Evolutionary conservation across 2,888 invertebrate species (phyloP), one percentile per base, ranked within the genome.

Genomic region (Leptinotarsa juncta): DNA sequence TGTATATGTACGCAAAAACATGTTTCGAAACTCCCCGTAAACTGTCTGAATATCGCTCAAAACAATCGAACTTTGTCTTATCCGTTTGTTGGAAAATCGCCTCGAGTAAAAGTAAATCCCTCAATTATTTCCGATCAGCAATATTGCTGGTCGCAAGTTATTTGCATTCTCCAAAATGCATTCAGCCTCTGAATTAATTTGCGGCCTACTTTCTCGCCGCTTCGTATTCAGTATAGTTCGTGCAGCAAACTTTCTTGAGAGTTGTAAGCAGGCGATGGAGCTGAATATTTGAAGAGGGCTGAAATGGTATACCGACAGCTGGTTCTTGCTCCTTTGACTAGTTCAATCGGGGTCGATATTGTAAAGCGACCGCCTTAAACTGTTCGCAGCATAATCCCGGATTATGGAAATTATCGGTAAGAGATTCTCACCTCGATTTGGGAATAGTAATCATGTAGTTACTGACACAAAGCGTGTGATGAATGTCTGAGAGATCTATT

Each of bases 251-350:
- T 57, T 57, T 15, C 23, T 14, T 15, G 57, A 57, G 23, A 57
- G 57, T 57, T 57, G 23, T 26, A 2, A 15, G 23, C 57, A 57
- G 57, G 57, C 23, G 14, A 57, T 57, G 20, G 57, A 57, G 57
- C 57, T 14, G 57, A 57, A 57, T 57, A 57, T 57, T 57, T 57
- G 57, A 57, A 57, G 57, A 57, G 57, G 57, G 4, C 4, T 23
- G 57, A 57, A 57, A 57, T 23, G 20, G 23, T 23, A 57, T 15
- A 57, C 57, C 57, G 15, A 57, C 57, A 26, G 57, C 57, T 57
- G 57, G 20, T 23, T 4, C 57, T 57, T 57, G 57, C 57, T 57
- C 23, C 57, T 57, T 57, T 57, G 57, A 20, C 57, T 57, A 23
- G 20, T 20, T 26, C 57, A 15, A 57, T 57, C 26, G 57, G 57